These are phyloP conservation scores for Pseudopodoces humilis DNA, from an alignment of 2,113 vertebrate species.

Conservation along the genomic window DNA sequence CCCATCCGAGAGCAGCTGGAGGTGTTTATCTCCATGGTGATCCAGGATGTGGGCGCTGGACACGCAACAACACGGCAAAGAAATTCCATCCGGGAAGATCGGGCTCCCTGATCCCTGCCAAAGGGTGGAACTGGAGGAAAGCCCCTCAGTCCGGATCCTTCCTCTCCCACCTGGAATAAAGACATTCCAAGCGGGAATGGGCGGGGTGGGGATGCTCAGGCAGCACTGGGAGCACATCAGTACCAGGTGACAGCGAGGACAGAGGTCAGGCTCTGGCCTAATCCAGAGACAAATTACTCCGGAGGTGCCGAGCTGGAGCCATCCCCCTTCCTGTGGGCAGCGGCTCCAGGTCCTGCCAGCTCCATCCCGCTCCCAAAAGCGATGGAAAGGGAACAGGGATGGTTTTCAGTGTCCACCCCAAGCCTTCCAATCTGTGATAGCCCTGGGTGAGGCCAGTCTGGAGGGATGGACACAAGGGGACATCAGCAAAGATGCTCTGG, in stretches of 20 bases:
- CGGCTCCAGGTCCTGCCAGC: accelerated
- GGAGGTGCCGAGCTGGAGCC: background rate
- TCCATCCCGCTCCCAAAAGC: background rate
- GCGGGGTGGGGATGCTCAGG: background rate
- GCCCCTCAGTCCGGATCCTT: accelerated
- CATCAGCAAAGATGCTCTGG: no score
- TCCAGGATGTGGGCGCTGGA: background rate
- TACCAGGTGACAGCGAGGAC: background rate
- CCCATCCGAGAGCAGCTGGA: background rate
- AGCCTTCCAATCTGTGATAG: no score
- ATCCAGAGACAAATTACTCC: conserved; percentile 23
- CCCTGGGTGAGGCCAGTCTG: accelerated
- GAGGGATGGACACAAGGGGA: background rate
- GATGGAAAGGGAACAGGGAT: background rate
- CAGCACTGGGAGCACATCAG: background rate
- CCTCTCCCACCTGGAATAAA: background rate
- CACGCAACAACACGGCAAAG: accelerated
- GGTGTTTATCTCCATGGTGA: accelerated
- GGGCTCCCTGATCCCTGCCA: background rate
- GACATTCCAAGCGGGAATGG: accelerated
- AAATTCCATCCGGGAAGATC: background rate
- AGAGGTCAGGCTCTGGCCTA: conserved; percentile 36
- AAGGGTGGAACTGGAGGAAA: background rate
- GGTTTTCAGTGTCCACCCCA: background rate
- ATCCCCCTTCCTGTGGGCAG: background rate